Evolutionary conservation across 2,797 vertebrate species (phyloP).

Genomic region (Spondyliosoma cantharus): DNA sequence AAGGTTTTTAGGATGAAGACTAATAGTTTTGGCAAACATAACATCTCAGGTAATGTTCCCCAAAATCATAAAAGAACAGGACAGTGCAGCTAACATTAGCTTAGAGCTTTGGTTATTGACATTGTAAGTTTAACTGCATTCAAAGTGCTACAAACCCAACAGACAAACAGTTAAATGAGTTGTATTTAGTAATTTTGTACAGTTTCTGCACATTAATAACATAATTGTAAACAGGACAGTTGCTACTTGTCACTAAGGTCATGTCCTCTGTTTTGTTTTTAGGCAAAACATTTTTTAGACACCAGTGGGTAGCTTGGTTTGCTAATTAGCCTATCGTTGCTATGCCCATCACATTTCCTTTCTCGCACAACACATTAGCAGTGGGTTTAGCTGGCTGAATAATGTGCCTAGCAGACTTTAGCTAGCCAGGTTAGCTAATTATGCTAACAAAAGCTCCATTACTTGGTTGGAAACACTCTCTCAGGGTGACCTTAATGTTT

Average conservation of each 20-base stretch:
- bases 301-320: neutral
- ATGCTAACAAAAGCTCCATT: neutral
- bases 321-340: neutral
- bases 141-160: slow-evolving; percentile 4
- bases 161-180: neutral
- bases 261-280: neutral
- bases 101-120: neutral
- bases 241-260: neutral
- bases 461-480: neutral
- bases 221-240: no score
- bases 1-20: neutral
- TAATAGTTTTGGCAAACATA: neutral
- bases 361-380: neutral
- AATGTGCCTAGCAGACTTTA: no score
- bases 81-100: neutral
- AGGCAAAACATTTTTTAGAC: neutral
- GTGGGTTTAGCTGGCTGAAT: neutral
- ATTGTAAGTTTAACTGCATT: slow-evolving; percentile 3
- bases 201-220: neutral
- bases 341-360: neutral
- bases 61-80: no score
- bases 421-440: neutral
- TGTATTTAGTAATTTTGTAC: slow-evolving; percentile 25
- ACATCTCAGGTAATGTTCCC: no score
- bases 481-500: neutral